These are phyloP conservation scores for Chaetops frenatus DNA, from an alignment of 2,113 vertebrate genomes.

Conservation along the genomic window DNA sequence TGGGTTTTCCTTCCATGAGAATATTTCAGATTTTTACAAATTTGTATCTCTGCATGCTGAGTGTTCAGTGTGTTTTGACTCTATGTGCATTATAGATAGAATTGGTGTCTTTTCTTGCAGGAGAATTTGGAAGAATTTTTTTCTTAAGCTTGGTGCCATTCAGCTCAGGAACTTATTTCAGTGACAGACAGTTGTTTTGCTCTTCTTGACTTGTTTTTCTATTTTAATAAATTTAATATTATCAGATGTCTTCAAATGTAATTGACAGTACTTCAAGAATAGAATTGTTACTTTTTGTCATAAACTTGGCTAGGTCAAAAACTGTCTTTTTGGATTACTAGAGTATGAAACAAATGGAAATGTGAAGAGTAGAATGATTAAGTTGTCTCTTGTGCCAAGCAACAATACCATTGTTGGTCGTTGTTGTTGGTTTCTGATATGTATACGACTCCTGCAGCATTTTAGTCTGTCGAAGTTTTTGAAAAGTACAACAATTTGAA, in stretches of 20 bases:
- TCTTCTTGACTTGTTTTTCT: background rate
- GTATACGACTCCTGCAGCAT: background rate
- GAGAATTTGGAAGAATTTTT: background rate
- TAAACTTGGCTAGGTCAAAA: background rate
- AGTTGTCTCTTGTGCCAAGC: slow-evolving; percentile 40
- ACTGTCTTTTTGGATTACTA: background rate
- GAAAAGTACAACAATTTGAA: slow-evolving; percentile 7
- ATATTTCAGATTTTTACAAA: background rate
- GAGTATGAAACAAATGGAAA: slow-evolving; percentile 13
- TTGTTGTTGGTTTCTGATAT: background rate
- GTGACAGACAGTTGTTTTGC: background rate
- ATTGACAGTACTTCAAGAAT: background rate
- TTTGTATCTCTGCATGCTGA: background rate
- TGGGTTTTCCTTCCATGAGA: background rate
- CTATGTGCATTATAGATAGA: background rate
- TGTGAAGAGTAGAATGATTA: slow-evolving; percentile 55
- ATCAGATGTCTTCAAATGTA: background rate
- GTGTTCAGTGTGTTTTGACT: background rate
- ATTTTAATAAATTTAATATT: slow-evolving; percentile 6
- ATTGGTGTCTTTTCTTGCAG: background rate
- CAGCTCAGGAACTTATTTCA: background rate
- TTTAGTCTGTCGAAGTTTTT: slow-evolving; percentile 5
- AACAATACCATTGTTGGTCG: background rate
- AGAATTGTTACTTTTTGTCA: background rate
- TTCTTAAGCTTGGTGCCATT: background rate